Evolutionary conservation across 2,888 invertebrate genomes (phyloP), one percentile per base, ranked within the genome.

Genomic region (Quadroppia sp.): DNA sequence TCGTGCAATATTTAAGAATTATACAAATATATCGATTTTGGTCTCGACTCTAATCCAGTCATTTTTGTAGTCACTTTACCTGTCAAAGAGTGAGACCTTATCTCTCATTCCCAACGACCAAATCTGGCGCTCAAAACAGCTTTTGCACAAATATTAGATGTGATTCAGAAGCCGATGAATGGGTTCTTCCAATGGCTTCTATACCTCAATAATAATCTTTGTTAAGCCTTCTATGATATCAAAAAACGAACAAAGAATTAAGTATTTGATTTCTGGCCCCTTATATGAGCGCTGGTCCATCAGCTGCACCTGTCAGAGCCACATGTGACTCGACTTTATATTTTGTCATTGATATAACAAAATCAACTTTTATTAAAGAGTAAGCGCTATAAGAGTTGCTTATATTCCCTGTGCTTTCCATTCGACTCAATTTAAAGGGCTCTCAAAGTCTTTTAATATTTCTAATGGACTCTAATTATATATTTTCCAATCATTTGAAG

Each of bases 241-340:
- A 61, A 61, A 59, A 59, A 61, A 61, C 32, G 61, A 61, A 61
- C 61, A 61, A 61, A 61, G 61, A 61, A 61, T 61, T 61, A 61
- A 32, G 32, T 61, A 25, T 30, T 61, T 61, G 6, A 32, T 32
- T 17, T 32, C 61, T 32, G n/a, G 17, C n/a, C 30, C 28, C 25
- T 61, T 1, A 32, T 32, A 61, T 61, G 32, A 13, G n/a, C 13
- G n/a, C 30, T 40, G 53, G 28, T 40, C 71, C 71, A 71, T 71
- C 56, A 59, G 59, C 13, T 45, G 71, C 71, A 71, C 71, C 71
- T 71, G 71, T 71, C 71, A 71, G 71, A 71, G 61, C 61, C 71
- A 71, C 61, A 64, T 71, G 71, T 71, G 71, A 61, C 50, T 53
- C 30, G 11, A 61, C 61, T 53, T 53, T 53, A 53, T 53, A 53